Percentiles rank a stretch among this genome's conserved stretches.
phyloP scores from a whole-genome alignment of 1,140 invertebrate species.

The Glossosoma conforme region DNA sequence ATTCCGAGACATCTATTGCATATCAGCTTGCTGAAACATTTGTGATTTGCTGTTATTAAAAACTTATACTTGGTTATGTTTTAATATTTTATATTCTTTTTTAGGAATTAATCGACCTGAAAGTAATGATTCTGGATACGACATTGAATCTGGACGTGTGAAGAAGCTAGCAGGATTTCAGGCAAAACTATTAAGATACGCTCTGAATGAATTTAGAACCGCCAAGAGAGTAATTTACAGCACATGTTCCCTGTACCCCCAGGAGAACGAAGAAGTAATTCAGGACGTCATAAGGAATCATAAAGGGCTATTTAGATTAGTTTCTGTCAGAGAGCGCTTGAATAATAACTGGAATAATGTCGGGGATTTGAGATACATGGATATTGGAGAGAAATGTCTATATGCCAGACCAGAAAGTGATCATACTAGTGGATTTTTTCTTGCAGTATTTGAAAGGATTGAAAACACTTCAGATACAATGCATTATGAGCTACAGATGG shows the following conservation, averaged over 20 bases:
- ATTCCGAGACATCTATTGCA: too few relatives aligned
- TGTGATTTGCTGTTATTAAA: too few relatives aligned
- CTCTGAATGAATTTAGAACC: constrained; percentile 75
- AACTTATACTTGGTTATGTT: too few relatives aligned
- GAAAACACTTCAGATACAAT: not conserved
- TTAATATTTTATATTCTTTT: constrained; percentile 15
- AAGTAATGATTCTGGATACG: constrained; percentile 37
- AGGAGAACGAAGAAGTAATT: constrained; percentile 92
- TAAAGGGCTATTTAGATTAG: constrained; percentile 57
- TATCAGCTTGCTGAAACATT: too few relatives aligned
- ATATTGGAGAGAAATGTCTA: constrained; percentile 67
- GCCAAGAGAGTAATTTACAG: constrained; percentile 88
- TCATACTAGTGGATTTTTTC: constrained; percentile 90
- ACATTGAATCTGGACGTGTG: constrained; percentile 49
- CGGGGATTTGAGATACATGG: constrained; percentile 57
- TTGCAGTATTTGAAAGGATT: constrained; percentile 76
- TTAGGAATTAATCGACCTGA: constrained; percentile 41
- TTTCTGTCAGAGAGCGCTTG: constrained; percentile 54
- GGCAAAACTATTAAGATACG: constrained; percentile 77
- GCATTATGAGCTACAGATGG: too few relatives aligned
- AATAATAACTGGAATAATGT: constrained; percentile 63
- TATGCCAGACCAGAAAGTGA: constrained; percentile 70
- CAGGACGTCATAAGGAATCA: constrained; percentile 55
- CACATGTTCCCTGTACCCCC: constrained; percentile 83
- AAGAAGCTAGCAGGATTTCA: constrained; percentile 75